Base-by-base conservation (phyloP, 2,888 invertebrate species). In the Microctonus brassicae region DNA sequence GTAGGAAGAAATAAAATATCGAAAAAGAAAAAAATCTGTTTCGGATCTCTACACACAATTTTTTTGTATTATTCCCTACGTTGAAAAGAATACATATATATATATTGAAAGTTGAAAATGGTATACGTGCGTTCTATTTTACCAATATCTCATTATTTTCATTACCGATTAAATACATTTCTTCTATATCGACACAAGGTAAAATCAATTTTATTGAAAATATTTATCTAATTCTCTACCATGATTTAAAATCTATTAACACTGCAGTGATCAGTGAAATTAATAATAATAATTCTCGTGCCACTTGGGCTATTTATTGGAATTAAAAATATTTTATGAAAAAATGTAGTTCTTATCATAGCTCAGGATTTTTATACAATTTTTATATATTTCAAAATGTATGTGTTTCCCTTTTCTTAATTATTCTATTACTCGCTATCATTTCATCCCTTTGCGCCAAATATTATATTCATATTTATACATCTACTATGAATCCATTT, bases 391-490 rank as follows among this genome's bases (percentile, higher is more conserved):
- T n/a, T n/a, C n/a, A n/a, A n/a, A n/a, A n/a, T n/a, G n/a, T n/a
- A n/a, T n/a, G n/a, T n/a, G n/a, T n/a, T n/a, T n/a, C n/a, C n/a
- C n/a, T 13, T 13, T 39, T n/a, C 6, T n/a, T n/a, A 39, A 39
- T 39, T 4, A n/a, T 11, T 39, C n/a, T n/a, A n/a, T n/a, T n/a
- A n/a, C n/a, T n/a, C n/a, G n/a, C n/a, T n/a, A 9, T 17, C 47
- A 17, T 47, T 9, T n/a, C 17, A 36, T 70, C 63, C 39, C 60
- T 58, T 66, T 6, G 22, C 62, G 52, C 72, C 71, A 24, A 68
- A 74, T 68, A 57, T 74, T 55, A 73, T 61, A 33, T 36, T n/a
- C n/a, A 60, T 6, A n/a, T 13, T 39, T 5, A 62, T 26, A 33
- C n/a, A 65, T n/a, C 66, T 24, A n/a, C n/a, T n/a, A n/a, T n/a